Evolutionary conservation across 2,113 vertebrate genomes (phyloP), one percentile per base, ranked within the genome.

Genomic region (Poecile atricapillus): DNA sequence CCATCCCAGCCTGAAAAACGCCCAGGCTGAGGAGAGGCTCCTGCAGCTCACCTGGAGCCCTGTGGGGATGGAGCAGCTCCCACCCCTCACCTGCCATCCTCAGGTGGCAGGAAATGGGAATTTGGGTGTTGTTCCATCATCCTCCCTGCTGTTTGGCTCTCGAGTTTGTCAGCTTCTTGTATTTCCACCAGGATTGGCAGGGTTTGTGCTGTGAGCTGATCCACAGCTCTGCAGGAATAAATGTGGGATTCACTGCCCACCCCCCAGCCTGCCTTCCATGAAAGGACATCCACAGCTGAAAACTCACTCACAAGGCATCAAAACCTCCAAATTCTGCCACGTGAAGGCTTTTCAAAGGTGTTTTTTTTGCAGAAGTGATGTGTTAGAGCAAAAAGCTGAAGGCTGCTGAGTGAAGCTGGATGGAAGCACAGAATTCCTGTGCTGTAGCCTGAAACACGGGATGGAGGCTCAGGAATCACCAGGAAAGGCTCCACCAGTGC

Each of bases 1-100:
- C 49, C 5, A 0, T 8, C 20, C 16, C 43, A 1, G 1, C n/a
- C 47, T 8, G 5, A 15, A 1, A 31, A 21, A 19, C 10, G 3
- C 2, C 4, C 2, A 1, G 5, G 37, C 59, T 5, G 2, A 31
- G 75, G 47, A 41, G 12, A 35, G 2, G 31, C 58, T 68, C 31
- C 33, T 71, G 65, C 85, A 68, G 69, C 84, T 50, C 28, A 0
- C 13, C 3, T 4, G 4, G 53, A 87, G 59, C 73, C 33, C 1
- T 2, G 1, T 14, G 5, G 41, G 47, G 73, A 44, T 0, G 5
- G 77, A 86, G 76, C 5, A 1, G 49, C 41, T 89, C 76, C 43
- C 83, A 55, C 10, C 3, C 13, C 73, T 89, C 90, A 15, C 90
- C 80, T 77, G 68, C 64, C 55, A 43, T 19, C 76, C 81, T 2